Base-by-base conservation (phyloP, 1,140 invertebrate genomes). In the Theocolax elegans region DNA sequence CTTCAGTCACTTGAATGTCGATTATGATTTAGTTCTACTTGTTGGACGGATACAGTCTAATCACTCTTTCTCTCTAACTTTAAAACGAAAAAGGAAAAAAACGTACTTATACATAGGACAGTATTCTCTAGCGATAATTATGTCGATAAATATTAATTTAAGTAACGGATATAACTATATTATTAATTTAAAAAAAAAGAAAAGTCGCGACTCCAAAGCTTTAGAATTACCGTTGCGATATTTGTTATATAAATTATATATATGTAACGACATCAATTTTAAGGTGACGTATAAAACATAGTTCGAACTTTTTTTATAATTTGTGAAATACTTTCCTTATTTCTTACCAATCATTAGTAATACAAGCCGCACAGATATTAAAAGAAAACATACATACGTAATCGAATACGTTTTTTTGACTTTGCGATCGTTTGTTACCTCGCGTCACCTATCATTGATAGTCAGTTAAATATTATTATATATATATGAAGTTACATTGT, bases 91-190 rank as follows among this genome's bases (percentile, higher is more conserved):
- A 51, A n/a, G 35, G n/a, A 68, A n/a, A 51, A 58, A 74, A 74
- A 74, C 75, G 82, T 84, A 83, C 83, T 84, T 84, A 83, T 82
- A 77, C 60, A 80, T 82, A 82, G 74, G 80, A 80, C 80, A 83
- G 82, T 83, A 84, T 84, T 84, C 76, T 63, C 64, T 82, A 83
- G 73, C 68, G 72, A 51, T 83, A 82, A 71, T 71, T 74, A 67
- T 72, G 70, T 76, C 66, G 64, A 56, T 74, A 71, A 27, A 68
- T 35, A 69, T 25, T 67, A 64, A 64, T 40, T 77, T 81, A 79
- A 77, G 73, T 80, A 74, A 81, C 68, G 76, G 23, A 64, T 70
- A 74, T 64, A 75, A 75, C 73, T n/a, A n/a, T n/a, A n/a, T n/a
- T n/a, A n/a, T n/a, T n/a, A n/a, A n/a, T n/a, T n/a, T n/a, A n/a